Evolutionary conservation across 2,888 invertebrate genomes (phyloP).

Genomic region (Trilocha varians): DNA sequence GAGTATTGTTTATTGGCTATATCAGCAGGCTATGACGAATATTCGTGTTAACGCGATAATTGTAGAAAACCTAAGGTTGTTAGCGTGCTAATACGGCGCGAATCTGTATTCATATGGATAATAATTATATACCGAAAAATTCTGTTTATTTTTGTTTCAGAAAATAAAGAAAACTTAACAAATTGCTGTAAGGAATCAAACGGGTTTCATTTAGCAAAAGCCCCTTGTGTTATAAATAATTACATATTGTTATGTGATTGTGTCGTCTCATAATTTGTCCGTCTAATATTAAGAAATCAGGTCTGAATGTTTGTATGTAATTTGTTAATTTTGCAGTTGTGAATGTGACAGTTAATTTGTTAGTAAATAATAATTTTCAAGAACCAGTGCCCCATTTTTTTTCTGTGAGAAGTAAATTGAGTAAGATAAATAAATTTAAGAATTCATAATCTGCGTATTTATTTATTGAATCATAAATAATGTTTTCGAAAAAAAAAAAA

Average conservation of each 20-base stretch:
- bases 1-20: no score
- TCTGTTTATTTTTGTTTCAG: conserved; percentile 38
- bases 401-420: conserved; percentile 13
- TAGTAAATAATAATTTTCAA: conserved; percentile 14
- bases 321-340: conserved; percentile 1
- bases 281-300: conserved; percentile 54
- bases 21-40: no score
- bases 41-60: no score
- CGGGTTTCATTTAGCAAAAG: conserved; percentile 31
- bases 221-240: conserved; percentile 23
- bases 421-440: conserved; percentile 60
- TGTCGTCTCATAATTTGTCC: conserved; percentile 40
- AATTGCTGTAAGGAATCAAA: conserved; percentile 25
- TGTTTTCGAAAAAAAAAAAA: background rate
- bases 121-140: background rate
- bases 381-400: background rate
- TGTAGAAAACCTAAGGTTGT: no score
- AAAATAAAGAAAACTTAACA: conserved; percentile 39
- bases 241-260: conserved; percentile 23
- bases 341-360: background rate
- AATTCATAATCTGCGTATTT: conserved; percentile 47
- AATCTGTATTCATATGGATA: background rate
- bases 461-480: conserved; percentile 32
- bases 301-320: conserved; percentile 41
- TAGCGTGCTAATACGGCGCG: no score